Conservation (phyloP, 2,888 invertebrate species). For the Habroteleia sp. region DNA sequence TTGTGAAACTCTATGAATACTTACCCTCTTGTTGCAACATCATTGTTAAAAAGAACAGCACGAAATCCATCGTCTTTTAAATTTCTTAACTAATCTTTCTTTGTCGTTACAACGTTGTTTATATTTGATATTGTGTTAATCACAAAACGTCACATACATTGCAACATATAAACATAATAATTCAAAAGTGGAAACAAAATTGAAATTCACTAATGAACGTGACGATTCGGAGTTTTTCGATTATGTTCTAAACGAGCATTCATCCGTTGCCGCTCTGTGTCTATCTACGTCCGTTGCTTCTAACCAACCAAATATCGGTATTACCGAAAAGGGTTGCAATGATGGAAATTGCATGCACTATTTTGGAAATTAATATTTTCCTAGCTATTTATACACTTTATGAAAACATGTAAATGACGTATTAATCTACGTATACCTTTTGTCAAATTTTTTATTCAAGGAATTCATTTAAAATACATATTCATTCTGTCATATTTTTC, state of each 20-base stretch:
- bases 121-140: constrained; percentile 16
- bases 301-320: constrained; percentile 34
- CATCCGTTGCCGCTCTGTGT: constrained; percentile 23
- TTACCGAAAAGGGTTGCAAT: constrained; percentile 42
- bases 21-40: constrained; percentile 58
- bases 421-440: constrained; percentile 16
- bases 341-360: constrained; percentile 30
- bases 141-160: too few relatives aligned
- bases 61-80: constrained; percentile 61
- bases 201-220: constrained; percentile 33
- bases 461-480: not conserved
- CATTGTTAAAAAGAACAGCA: constrained; percentile 57
- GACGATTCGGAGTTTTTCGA: constrained; percentile 47
- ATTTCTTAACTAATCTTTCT: constrained; percentile 40
- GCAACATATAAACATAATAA: constrained; percentile 26
- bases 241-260: constrained; percentile 38
- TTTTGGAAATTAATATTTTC: constrained; percentile 24
- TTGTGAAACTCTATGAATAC: constrained; percentile 18
- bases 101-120: constrained; percentile 16
- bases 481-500: too few relatives aligned
- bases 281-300: constrained; percentile 24
- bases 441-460: not conserved
- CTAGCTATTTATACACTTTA: constrained; percentile 3
- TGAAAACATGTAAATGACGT: constrained; percentile 14
- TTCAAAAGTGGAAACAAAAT: not conserved